Conservation (phyloP, 2,888 invertebrate genomes). For the Salticus scenicus region DNA sequence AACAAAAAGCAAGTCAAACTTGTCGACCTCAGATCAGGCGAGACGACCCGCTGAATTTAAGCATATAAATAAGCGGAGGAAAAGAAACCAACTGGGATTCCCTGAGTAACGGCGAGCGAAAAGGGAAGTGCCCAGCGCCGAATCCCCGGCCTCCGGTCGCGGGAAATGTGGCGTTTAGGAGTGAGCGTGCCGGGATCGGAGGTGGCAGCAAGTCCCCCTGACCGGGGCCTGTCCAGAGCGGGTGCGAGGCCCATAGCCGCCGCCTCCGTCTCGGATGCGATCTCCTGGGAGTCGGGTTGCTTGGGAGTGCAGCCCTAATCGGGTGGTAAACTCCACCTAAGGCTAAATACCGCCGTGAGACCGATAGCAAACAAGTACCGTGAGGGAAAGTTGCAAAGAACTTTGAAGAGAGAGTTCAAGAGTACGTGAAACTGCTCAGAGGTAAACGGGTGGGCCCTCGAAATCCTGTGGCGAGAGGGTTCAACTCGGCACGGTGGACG, state of each 20-base stretch:
- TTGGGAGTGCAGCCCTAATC: too few relatives aligned
- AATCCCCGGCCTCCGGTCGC: too few relatives aligned
- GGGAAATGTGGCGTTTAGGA: too few relatives aligned
- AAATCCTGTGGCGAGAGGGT: conserved; percentile 49
- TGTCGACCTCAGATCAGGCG: conserved; percentile 73
- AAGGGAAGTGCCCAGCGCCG: conserved; percentile 2
- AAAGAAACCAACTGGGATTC: conserved; percentile 83
- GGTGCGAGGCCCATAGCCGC: too few relatives aligned
- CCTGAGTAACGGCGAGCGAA: conserved; percentile 78
- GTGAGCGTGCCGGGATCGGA: too few relatives aligned
- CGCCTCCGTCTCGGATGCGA: too few relatives aligned
- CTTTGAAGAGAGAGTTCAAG: conserved; percentile 82
- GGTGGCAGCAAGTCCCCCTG: too few relatives aligned
- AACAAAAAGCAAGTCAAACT: too few relatives aligned
- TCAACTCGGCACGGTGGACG: too few relatives aligned
- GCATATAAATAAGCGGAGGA: conserved; percentile 84
- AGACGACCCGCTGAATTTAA: conserved; percentile 79
- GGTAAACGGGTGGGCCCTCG: conserved; percentile 74
- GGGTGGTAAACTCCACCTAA: neutral
- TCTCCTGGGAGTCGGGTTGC: too few relatives aligned
- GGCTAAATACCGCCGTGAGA: conserved; percentile 76
- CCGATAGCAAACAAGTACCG: conserved; percentile 82
- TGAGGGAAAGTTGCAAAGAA: conserved; percentile 84
- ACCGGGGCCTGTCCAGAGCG: too few relatives aligned
- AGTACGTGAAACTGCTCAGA: conserved; percentile 67